Conservation (phyloP, 2,888 invertebrate genomes). For the Herminia tarsipennalis region DNA sequence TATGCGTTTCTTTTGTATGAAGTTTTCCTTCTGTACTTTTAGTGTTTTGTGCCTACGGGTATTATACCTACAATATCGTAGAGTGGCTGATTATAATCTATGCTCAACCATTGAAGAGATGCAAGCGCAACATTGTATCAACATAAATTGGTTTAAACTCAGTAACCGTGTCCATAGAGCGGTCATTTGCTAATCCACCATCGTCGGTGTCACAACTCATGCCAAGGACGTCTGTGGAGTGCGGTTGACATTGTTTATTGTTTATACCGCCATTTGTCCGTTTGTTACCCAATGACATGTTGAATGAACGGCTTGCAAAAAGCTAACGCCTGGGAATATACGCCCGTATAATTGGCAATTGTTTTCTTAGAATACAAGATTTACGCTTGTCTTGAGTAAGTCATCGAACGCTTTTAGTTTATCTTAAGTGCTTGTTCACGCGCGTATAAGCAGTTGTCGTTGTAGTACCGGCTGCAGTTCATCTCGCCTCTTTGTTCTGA, state of each 20-base stretch:
- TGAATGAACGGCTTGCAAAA: constrained; percentile 51
- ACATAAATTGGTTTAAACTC: constrained; percentile 2
- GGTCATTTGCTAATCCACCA: constrained; percentile 29
- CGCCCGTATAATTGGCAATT: constrained; percentile 56
- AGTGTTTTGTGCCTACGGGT: too few relatives aligned
- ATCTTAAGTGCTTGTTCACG: constrained; percentile 12
- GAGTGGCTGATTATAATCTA: too few relatives aligned
- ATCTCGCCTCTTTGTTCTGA: too few relatives aligned
- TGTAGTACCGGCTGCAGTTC: too few relatives aligned
- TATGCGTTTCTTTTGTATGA: too few relatives aligned
- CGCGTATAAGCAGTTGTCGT: too few relatives aligned
- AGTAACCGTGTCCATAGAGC: constrained; percentile 12
- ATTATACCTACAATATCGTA: too few relatives aligned
- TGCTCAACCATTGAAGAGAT: too few relatives aligned
- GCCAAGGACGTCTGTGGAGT: constrained; percentile 60
- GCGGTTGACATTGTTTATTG: constrained; percentile 70
- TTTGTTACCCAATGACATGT: constrained; percentile 59
- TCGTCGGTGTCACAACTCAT: constrained; percentile 40
- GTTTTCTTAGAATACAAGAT: constrained; percentile 47
- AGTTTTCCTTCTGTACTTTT: too few relatives aligned
- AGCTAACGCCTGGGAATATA: constrained; percentile 56
- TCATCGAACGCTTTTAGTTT: constrained; percentile 17
- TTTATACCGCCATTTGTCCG: constrained; percentile 60
- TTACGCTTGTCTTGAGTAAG: constrained; percentile 29
- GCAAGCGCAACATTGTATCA: not conserved